Base-by-base conservation (phyloP, 2,797 vertebrate genomes). In the Harpagifer antarcticus region DNA sequence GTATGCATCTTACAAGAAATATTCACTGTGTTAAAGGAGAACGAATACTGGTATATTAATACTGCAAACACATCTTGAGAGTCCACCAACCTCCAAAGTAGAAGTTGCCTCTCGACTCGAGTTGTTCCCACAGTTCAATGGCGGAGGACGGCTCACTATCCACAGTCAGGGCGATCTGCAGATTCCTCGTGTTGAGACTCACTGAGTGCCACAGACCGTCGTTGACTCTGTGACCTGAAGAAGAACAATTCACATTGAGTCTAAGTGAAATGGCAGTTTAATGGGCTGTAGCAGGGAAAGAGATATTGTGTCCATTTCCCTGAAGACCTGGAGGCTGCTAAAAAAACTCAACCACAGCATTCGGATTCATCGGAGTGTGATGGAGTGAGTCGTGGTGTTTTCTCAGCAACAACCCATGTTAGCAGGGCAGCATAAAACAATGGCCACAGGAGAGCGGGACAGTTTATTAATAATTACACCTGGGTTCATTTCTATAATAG, bases 181-280 rank as follows among this genome's bases (percentile, higher is more conserved):
- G 94, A 59, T 94, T 93, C 72, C 96, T 94, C 33, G 95, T 92
- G 5, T 92, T 95, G 72, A 99, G 93, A 72, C 90, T 95, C 70
- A 99, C 95, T 0, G 96, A 93, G 89, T 99, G 98, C 98, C 98
- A 99, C 68, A 98, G 90, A 8, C 98, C 98, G 1, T 99, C 97
- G 0, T 95, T 96, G 76, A 99, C 95, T 70, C 76, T 88, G 72
- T 92, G 95, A 72, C 96, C 98, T 99, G 78, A 66, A 83, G 84
- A 23, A 23, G 14, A 52, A 74, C 17, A 62, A 5, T 40, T 57
- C 20, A 55, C 43, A 43, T 74, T 52, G 31, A 37, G 43, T 2
- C 2, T 52, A 15, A 1, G 7, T 1, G 3, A 49, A 23, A 59
- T 17, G 40, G 37, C 53, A 17, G 44, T 50, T 55, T 15, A 61